Percentiles rank a stretch among this genome's conserved stretches.
Conservation (phyloP, 2,888 invertebrate species). For the Phoenoteleia sp. region DNA sequence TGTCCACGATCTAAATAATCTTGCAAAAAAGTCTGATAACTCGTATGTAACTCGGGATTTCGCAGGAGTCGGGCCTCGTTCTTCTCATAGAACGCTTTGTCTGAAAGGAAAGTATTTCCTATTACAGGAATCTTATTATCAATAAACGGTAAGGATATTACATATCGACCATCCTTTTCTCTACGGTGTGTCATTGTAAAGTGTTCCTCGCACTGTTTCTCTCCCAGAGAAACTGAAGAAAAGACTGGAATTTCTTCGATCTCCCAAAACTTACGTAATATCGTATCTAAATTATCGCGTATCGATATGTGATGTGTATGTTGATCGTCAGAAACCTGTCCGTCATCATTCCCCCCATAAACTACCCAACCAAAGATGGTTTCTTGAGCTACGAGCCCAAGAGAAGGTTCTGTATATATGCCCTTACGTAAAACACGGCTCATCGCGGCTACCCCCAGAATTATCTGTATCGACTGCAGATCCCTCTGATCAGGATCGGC, state of each 20-base stretch:
- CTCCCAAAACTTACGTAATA: no score
- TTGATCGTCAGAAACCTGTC: no score
- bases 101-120: neutral
- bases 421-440: neutral
- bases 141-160: neutral
- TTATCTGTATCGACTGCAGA: no score
- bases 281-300: no score
- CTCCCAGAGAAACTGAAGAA: no score
- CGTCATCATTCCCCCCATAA: no score
- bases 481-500: neutral
- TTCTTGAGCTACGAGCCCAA: neutral
- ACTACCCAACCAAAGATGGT: constrained; percentile 18
- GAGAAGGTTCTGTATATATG: neutral
- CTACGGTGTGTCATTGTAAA: neutral
- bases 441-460: neutral
- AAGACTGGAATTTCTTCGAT: no score
- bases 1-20: neutral
- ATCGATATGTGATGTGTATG: no score
- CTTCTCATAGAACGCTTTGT: neutral
- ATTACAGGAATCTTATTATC: neutral
- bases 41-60: neutral
- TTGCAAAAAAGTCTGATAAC: neutral
- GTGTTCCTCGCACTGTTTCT: neutral
- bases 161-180: neutral
- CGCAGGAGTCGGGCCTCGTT: neutral